Percentiles rank a stretch among this genome's conserved stretches.
Conservation (phyloP, 2,113 vertebrate genomes). For the Heliornis fulica region DNA sequence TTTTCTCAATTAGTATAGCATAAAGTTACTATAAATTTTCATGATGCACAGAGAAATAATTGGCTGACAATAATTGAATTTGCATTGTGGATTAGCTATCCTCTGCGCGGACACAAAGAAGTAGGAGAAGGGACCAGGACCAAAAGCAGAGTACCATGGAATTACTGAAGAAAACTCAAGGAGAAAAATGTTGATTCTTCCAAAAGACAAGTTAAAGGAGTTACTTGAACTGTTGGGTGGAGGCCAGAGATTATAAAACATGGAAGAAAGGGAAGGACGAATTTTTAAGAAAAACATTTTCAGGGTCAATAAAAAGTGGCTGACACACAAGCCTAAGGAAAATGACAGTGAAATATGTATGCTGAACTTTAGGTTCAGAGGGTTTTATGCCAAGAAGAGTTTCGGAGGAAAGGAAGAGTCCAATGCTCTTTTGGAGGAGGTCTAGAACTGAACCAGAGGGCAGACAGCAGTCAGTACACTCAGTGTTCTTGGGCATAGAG, state of each 20-base stretch:
- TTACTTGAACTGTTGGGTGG: not conserved
- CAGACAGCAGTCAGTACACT: not conserved
- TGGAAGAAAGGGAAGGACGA: not conserved
- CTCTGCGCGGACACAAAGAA: not conserved
- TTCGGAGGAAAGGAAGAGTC: not conserved
- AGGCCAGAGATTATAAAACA: not conserved
- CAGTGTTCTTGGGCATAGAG: not conserved
- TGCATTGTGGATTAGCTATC: not conserved
- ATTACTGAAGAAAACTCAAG: not conserved
- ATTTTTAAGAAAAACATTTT: not conserved
- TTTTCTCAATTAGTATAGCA: not conserved
- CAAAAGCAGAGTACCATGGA: not conserved
- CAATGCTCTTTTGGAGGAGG: not conserved
- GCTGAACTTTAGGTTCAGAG: not conserved
- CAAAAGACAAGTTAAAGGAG: not conserved
- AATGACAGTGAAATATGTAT: not conserved
- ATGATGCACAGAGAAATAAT: not conserved
- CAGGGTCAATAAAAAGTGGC: not conserved
- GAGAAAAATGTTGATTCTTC: not conserved
- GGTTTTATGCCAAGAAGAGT: not conserved
- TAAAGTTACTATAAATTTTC: not conserved
- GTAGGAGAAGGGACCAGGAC: not conserved
- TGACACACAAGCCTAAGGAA: not conserved
- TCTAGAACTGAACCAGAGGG: not conserved
- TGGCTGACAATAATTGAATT: not conserved